Evolutionary conservation across 2,797 vertebrate species (phyloP).

Genomic region (Tragelaphus eurycerus): DNA sequence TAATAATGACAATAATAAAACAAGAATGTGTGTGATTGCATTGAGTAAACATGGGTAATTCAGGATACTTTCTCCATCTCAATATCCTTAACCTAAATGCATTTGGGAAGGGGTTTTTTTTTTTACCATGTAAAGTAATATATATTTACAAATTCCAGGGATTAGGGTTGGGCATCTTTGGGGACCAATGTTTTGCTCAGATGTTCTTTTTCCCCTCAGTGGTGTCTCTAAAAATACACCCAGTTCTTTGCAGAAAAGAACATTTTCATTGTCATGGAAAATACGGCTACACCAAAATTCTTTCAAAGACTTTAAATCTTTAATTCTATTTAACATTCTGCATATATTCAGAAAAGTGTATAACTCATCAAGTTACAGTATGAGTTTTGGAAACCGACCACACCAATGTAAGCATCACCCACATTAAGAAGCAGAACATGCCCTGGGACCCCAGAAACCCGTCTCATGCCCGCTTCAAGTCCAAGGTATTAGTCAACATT

Average conservation of each 20-base stretch:
- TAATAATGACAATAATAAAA: neutral
- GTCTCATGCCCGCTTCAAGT: rapidly evolving
- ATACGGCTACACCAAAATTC: neutral
- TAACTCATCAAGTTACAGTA: neutral
- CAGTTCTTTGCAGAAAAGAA: neutral
- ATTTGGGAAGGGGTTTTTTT: neutral
- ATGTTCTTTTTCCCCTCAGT: neutral
- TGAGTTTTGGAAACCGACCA: neutral
- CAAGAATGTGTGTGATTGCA: neutral
- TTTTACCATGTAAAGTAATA: neutral
- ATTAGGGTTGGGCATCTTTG: neutral
- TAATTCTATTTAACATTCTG: neutral
- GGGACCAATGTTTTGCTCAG: neutral
- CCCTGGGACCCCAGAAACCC: neutral
- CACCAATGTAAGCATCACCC: neutral
- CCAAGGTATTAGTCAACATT: neutral
- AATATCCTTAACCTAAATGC: too few relatives aligned
- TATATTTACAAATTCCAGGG: neutral
- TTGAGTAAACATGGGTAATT: neutral
- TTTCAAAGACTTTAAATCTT: neutral
- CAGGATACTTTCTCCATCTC: neutral
- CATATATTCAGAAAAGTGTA: neutral
- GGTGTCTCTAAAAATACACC: neutral
- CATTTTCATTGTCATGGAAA: neutral
- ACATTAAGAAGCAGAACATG: neutral